Evolutionary conservation across 2,797 vertebrate genomes (phyloP).

Genomic region (Pangasius sanitwongsei): DNA sequence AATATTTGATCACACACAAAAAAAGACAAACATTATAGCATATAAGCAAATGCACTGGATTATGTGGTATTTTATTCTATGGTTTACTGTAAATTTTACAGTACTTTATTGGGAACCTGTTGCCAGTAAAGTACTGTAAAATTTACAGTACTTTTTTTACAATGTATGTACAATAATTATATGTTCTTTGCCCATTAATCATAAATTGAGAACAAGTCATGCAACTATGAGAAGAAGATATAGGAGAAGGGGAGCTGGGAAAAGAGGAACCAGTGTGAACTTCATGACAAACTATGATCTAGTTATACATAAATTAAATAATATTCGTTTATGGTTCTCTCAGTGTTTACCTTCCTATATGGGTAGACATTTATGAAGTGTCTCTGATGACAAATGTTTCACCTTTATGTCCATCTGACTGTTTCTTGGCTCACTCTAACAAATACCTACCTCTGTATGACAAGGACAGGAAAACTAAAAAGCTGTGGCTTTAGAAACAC

Average conservation of each 20-base stretch:
- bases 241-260: background rate
- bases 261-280: background rate
- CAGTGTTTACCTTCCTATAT: background rate
- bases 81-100: background rate
- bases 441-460: background rate
- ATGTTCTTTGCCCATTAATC: background rate
- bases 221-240: no score
- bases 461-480: background rate
- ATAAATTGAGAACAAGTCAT: background rate
- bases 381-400: background rate
- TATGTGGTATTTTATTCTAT: background rate
- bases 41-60: background rate
- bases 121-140: no score
- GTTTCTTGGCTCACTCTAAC: background rate
- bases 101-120: background rate
- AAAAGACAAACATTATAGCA: background rate
- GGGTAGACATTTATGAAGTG: background rate
- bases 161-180: no score
- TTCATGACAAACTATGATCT: background rate
- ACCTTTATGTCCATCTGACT: background rate
- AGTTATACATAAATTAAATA: background rate
- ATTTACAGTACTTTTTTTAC: background rate
- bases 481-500: background rate
- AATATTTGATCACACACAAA: background rate
- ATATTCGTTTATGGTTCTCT: background rate